Conservation (phyloP, 2,113 vertebrate genomes). For the Cyprinodon variegatus region DNA sequence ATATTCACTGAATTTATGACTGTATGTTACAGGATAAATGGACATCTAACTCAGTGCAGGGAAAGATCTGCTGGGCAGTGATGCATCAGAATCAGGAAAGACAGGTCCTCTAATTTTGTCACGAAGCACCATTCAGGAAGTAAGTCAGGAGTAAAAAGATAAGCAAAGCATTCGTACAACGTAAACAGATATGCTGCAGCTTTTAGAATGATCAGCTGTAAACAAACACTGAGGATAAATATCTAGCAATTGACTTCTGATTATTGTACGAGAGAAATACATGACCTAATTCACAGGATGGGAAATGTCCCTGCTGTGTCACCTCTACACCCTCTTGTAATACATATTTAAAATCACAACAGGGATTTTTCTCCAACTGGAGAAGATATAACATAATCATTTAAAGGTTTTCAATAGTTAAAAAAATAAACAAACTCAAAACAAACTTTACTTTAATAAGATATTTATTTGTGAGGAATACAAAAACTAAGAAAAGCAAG, state of each 20-base stretch:
- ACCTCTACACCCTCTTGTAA: neutral
- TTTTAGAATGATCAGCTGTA: conserved; percentile 35
- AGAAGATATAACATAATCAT: neutral
- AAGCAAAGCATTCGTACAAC: neutral
- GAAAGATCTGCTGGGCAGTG: neutral
- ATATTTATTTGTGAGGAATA: conserved; percentile 66
- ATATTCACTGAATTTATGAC: no score
- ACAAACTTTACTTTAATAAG: conserved; percentile 11
- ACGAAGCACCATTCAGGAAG: conserved; percentile 60
- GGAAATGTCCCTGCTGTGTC: neutral
- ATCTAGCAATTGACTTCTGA: no score
- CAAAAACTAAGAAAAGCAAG: conserved; percentile 61
- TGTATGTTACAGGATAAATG: no score
- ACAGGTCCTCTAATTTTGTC: conserved; percentile 67
- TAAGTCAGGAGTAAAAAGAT: conserved; percentile 30
- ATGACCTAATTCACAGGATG: neutral
- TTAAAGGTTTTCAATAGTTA: neutral
- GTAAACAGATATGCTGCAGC: conserved; percentile 20
- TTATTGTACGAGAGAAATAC: neutral
- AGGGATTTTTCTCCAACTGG: neutral
- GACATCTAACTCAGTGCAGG: no score
- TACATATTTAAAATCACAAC: neutral
- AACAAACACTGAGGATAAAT: conserved; percentile 9
- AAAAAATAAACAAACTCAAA: neutral
- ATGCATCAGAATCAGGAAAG: conserved; percentile 51